These are phyloP conservation scores for Microplitis deprimator DNA, from an alignment of 2,888 invertebrate species.

Conservation along the genomic window DNA sequence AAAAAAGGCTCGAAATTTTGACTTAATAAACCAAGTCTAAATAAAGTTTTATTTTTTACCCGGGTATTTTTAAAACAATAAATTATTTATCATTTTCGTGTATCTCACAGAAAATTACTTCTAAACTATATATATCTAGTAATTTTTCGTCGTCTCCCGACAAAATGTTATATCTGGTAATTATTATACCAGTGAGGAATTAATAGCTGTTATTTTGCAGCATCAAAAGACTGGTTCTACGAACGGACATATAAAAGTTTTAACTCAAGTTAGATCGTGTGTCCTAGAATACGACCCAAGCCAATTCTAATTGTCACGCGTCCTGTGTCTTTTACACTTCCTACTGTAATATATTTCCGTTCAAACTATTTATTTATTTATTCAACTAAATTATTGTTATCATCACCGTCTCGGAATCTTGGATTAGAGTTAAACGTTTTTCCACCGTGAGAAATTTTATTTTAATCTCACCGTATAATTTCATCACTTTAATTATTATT, in stretches of 20 bases:
- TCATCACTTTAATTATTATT: background rate
- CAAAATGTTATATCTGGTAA: constrained; percentile 52
- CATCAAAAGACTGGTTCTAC: constrained; percentile 57
- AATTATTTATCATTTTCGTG: background rate
- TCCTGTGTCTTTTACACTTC: constrained; percentile 1
- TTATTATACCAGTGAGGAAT: constrained; percentile 64
- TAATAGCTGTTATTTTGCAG: constrained; percentile 68
- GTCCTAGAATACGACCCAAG: background rate
- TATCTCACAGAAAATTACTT: constrained; percentile 9
- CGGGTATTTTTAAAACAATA: background rate
- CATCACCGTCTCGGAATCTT: too few relatives aligned
- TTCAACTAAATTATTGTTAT: too few relatives aligned
- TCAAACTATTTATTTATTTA: background rate
- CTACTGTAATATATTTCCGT: background rate
- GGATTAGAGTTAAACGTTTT: too few relatives aligned
- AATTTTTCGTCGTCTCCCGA: background rate
- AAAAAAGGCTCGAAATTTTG: too few relatives aligned
- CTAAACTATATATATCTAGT: constrained; percentile 2
- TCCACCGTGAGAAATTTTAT: too few relatives aligned
- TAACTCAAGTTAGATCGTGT: constrained; percentile 8
- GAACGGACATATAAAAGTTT: background rate
- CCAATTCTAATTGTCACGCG: constrained; percentile 3
- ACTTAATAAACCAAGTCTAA: too few relatives aligned
- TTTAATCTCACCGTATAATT: too few relatives aligned
- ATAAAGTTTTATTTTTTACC: too few relatives aligned